Percentiles rank a stretch among this genome's conserved stretches.
These are phyloP conservation scores for Sebastes fasciatus DNA, from an alignment of 2,113 vertebrate genomes.

Conservation along the genomic window DNA sequence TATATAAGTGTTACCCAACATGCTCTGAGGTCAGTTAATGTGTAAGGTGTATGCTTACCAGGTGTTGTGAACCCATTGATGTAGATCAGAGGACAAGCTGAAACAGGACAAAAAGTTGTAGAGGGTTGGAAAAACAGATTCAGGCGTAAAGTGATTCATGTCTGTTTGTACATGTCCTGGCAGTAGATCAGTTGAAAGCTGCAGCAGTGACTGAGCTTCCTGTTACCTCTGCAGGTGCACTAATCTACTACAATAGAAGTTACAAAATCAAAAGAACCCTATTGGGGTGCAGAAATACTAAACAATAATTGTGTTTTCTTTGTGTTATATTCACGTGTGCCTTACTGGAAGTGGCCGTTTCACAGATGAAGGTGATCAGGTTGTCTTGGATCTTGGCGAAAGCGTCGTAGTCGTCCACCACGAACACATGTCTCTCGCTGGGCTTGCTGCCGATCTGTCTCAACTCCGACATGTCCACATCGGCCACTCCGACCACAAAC, in stretches of 20 bases:
- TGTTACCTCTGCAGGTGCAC: constrained; percentile 18
- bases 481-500: constrained; percentile 96
- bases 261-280: background rate
- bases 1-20: background rate
- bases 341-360: constrained; percentile 98
- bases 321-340: background rate
- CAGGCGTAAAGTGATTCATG: constrained; percentile 13
- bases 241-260: background rate
- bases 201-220: background rate
- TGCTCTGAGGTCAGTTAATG: constrained; percentile 11
- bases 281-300: background rate
- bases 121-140: constrained; percentile 46
- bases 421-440: constrained; percentile 96
- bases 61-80: constrained; percentile 97
- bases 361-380: constrained; percentile 97
- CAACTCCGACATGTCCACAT: constrained; percentile 93
- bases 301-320: background rate
- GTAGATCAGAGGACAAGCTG: constrained; percentile 98
- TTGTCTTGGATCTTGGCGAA: constrained; percentile 99
- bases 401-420: constrained; percentile 96
- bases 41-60: constrained; percentile 83
- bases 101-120: constrained; percentile 66
- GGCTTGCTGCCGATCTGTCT: constrained; percentile 96
- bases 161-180: constrained; percentile 24
- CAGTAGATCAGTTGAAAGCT: constrained; percentile 10